These are phyloP conservation scores for Ophion costatus DNA, from an alignment of 2,888 invertebrate species.

Conservation along the genomic window DNA sequence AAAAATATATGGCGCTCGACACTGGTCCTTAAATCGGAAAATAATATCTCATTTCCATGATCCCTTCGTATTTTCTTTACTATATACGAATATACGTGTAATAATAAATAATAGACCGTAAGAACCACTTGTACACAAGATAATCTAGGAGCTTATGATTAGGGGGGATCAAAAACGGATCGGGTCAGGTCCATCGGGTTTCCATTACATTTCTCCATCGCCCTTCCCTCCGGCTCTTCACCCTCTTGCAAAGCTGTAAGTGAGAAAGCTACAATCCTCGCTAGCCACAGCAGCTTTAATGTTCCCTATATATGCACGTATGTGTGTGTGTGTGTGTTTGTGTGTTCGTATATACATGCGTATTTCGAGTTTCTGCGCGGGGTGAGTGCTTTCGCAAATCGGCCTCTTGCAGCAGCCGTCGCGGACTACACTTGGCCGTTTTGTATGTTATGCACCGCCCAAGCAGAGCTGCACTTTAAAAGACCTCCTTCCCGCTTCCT, in stretches of 20 bases:
- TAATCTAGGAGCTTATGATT: slow-evolving; percentile 61
- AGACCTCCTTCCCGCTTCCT: slow-evolving; percentile 32
- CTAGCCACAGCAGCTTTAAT: slow-evolving; percentile 16
- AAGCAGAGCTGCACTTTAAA: slow-evolving; percentile 41
- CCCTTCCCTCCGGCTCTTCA: background rate
- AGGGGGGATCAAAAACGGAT: slow-evolving; percentile 52
- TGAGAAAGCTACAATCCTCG: slow-evolving; percentile 13
- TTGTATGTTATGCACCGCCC: slow-evolving; percentile 17
- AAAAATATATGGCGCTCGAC: too few species aligned
- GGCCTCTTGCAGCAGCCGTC: slow-evolving; percentile 36
- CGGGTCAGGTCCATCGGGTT: slow-evolving; percentile 56
- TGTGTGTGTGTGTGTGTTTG: background rate
- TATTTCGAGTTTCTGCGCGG: slow-evolving; percentile 32
- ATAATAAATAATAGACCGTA: slow-evolving; percentile 1
- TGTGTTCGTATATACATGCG: background rate
- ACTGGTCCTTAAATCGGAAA: too few species aligned
- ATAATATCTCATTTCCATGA: too few species aligned
- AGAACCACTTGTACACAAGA: slow-evolving; percentile 39
- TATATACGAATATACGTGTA: background rate
- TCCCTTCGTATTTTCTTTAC: background rate
- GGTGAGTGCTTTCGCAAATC: slow-evolving; percentile 49
- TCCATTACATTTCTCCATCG: slow-evolving; percentile 47
- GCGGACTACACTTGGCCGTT: slow-evolving; percentile 19
- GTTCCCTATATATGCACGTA: background rate
- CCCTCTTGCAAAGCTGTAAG: background rate